phyloP scores from a whole-genome alignment of 2,888 invertebrate genomes.

The Pyrocoelia pectoralis region DNA sequence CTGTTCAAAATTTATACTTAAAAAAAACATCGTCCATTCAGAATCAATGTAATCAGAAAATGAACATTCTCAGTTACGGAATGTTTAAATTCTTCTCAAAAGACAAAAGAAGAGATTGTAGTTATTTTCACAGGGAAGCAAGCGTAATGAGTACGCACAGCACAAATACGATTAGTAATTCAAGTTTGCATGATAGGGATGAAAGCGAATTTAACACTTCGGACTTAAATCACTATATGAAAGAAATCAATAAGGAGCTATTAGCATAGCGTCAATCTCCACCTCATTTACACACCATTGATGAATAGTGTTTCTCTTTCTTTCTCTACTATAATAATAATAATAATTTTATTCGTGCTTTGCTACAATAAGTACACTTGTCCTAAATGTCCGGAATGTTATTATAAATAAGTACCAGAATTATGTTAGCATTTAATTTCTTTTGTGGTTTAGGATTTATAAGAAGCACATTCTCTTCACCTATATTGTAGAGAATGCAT shows the following conservation, averaged over 20 bases:
- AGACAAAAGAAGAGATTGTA: conserved; percentile 9
- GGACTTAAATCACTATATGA: conserved; percentile 75
- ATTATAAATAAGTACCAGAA: too few species aligned
- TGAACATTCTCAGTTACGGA: conserved; percentile 20
- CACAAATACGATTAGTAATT: conserved; percentile 73
- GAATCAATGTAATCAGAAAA: conserved; percentile 15
- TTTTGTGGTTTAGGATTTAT: too few species aligned
- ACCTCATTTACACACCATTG: conserved; percentile 25
- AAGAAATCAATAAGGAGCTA: conserved; percentile 68
- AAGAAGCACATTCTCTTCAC: too few species aligned
- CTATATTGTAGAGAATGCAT: too few species aligned
- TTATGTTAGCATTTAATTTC: too few species aligned
- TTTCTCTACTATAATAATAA: too few species aligned
- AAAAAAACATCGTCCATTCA: background rate
- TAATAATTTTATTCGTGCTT: too few species aligned
- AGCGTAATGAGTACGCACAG: conserved; percentile 24
- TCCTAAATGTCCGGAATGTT: too few species aligned
- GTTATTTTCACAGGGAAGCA: conserved; percentile 21
- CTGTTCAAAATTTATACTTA: background rate
- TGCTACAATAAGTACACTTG: too few species aligned
- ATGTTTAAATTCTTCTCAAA: conserved; percentile 30
- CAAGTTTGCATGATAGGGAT: conserved; percentile 76
- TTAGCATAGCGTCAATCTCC: conserved; percentile 34
- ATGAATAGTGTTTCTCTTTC: conserved; percentile 38
- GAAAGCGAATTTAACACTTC: conserved; percentile 72